Base-by-base conservation (phyloP, 2,888 invertebrate species). In the Diabrotica balteata region DNA sequence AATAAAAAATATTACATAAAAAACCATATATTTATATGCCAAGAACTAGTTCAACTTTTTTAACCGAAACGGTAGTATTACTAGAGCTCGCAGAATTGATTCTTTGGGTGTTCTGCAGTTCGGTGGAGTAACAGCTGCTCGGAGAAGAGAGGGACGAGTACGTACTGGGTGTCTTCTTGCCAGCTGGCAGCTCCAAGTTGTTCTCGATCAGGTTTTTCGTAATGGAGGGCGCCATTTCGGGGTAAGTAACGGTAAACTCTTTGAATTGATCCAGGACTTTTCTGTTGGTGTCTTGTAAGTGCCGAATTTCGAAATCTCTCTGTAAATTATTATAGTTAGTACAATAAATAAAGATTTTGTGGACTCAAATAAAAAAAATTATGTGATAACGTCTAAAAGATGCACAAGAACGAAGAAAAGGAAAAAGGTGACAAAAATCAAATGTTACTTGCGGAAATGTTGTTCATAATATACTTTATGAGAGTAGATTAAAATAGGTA, bases 201-300 rank as follows among this genome's bases (percentile, higher is more conserved):
- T 80, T 73, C 52, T 81, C 80, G n/a, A 50, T 57, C 7, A 78
- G 69, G 65, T 82, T 82, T 42, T 77, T 77, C n/a, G 72, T 70
- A 32, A 84, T 76, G 17, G 77, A 62, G 7, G 82, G 80, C 10
- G 74, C 72, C 59, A 80, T 74, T 60, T 83, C 83, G 22, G 76
- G 70, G 63, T 77, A 75, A 7, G 72, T 64, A 5, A 66, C 80
- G 1, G 83, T 81, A 72, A 90, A 83, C 76, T 89, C 88, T 0
- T 86, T 81, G 9, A 91, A 78, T 57, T 87, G 84, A 74, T 89
- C 87, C 4, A 90, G 78, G 0, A 85, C 87, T 57, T 84, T 82
- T 32, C 84, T 84, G 76, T 90, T 91, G 11, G 87, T 85, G 68
- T 88, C 88, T 77, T 87, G 86, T n/a, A 90, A 75, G 74, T 89